These are phyloP conservation scores for Tinea pellionella DNA, from an alignment of 2,888 invertebrate species.

Conservation along the genomic window DNA sequence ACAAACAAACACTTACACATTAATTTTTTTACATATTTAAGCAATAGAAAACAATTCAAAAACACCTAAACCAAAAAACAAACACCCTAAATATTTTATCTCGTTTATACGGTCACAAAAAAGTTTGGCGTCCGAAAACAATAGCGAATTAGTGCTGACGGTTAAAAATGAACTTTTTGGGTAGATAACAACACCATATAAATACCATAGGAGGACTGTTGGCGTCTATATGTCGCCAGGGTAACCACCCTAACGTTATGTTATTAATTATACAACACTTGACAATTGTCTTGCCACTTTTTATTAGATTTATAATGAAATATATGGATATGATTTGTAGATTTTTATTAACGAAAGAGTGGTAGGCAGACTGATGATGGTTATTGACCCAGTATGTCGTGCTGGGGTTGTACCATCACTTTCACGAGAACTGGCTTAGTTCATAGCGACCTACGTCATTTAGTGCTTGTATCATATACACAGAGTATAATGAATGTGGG, in stretches of 20 bases:
- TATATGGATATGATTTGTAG: background rate
- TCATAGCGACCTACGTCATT: too few relatives aligned
- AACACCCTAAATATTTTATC: constrained; percentile 40
- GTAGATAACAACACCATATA: background rate
- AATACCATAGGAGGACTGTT: background rate
- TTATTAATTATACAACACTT: constrained; percentile 39
- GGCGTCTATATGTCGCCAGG: constrained; percentile 6
- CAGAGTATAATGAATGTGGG: too few relatives aligned
- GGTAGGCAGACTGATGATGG: too few relatives aligned
- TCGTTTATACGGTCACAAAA: constrained; percentile 63
- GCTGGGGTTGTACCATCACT: too few relatives aligned
- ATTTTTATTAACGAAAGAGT: too few relatives aligned
- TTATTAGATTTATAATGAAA: background rate
- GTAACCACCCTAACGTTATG: constrained; percentile 14
- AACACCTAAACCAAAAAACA: constrained; percentile 28
- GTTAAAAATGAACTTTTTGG: constrained; percentile 47
- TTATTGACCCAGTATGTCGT: too few relatives aligned
- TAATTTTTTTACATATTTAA: background rate
- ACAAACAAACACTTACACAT: too few relatives aligned
- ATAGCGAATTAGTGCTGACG: constrained; percentile 67
- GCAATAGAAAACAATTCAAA: background rate
- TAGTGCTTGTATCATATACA: too few relatives aligned
- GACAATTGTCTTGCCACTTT: constrained; percentile 14
- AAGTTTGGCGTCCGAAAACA: constrained; percentile 66
- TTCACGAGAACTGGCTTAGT: too few relatives aligned